Conservation (phyloP, 1,140 invertebrate genomes). For the Bombyx mandarina region DNA sequence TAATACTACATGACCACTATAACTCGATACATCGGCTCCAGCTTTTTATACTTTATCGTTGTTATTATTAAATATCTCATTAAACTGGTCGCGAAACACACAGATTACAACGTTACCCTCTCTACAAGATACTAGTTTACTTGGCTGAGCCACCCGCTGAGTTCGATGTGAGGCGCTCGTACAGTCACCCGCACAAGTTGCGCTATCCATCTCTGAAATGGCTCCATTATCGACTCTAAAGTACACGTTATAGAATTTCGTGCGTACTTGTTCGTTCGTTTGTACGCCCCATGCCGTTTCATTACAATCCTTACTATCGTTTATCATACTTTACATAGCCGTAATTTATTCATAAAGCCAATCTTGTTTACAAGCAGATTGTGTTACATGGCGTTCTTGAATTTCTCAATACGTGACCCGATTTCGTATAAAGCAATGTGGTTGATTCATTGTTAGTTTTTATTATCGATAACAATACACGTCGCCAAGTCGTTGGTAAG, state of each 20-base stretch:
- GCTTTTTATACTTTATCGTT: not conserved
- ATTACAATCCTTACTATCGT: slow-evolving; percentile 62
- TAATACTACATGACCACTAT: slow-evolving; percentile 34
- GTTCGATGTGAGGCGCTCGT: slow-evolving; percentile 51
- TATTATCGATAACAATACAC: slow-evolving; percentile 60
- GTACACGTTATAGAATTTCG: slow-evolving; percentile 19
- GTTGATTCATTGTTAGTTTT: slow-evolving; percentile 47
- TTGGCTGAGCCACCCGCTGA: slow-evolving; percentile 55
- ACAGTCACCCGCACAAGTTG: slow-evolving; percentile 35
- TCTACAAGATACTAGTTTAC: slow-evolving; percentile 55
- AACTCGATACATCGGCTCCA: slow-evolving; percentile 17
- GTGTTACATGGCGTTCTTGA: slow-evolving; percentile 58
- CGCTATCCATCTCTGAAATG: slow-evolving; percentile 29
- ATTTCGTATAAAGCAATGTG: slow-evolving; percentile 49
- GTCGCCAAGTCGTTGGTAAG: slow-evolving; percentile 49
- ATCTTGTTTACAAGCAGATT: slow-evolving; percentile 58
- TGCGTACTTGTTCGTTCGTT: slow-evolving; percentile 28
- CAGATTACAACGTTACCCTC: slow-evolving; percentile 62
- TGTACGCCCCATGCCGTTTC: slow-evolving; percentile 55
- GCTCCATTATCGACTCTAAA: slow-evolving; percentile 34
- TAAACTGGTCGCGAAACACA: slow-evolving; percentile 44
- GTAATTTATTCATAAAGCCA: slow-evolving; percentile 65
- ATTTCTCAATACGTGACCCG: slow-evolving; percentile 60
- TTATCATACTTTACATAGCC: slow-evolving; percentile 68
- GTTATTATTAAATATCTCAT: slow-evolving; percentile 29